Evolutionary conservation across 2,797 vertebrate species (phyloP).

Genomic region (Pogonophryne albipinna): DNA sequence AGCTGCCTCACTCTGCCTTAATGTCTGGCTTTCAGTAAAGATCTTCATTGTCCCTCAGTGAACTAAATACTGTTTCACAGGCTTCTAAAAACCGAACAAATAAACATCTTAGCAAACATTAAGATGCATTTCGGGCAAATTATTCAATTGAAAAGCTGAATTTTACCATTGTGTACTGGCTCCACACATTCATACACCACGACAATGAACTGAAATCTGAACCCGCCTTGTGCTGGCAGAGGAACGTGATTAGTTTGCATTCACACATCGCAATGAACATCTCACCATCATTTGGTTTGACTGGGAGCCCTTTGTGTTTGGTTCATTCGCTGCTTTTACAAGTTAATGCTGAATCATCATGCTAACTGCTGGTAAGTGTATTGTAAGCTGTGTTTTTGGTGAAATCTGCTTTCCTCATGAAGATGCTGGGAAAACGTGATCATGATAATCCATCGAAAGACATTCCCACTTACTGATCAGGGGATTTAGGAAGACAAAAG

Average conservation of each 20-base stretch:
- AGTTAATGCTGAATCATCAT: slow-evolving; percentile 11
- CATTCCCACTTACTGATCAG: slow-evolving; percentile 7
- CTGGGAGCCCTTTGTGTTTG: slow-evolving; percentile 46
- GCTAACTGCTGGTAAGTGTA: slow-evolving; percentile 20
- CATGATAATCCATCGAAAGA: slow-evolving; percentile 26
- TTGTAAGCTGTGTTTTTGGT: slow-evolving; percentile 10
- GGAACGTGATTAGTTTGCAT: slow-evolving; percentile 39
- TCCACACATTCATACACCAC: slow-evolving; percentile 19
- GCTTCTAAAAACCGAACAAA: slow-evolving; percentile 1
- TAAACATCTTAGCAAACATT: slow-evolving; percentile 1
- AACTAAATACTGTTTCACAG: slow-evolving; percentile 26
- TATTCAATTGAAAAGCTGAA: slow-evolving; percentile 12
- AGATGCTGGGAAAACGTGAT: slow-evolving; percentile 11
- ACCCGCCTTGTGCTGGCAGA: slow-evolving; percentile 5
- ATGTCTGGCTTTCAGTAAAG: slow-evolving; percentile 33
- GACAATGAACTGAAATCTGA: slow-evolving; percentile 32
- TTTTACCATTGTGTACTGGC: background rate
- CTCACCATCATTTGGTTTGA: slow-evolving; percentile 27
- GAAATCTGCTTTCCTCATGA: slow-evolving; percentile 6
- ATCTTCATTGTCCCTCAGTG: background rate
- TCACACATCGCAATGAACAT: slow-evolving; percentile 18
- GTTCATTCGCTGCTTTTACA: slow-evolving; percentile 24
- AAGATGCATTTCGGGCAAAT: slow-evolving; percentile 9
- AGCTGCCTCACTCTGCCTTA: slow-evolving; percentile 66
- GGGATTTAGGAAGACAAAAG: slow-evolving; percentile 5